phyloP scores from a whole-genome alignment of 2,888 invertebrate species.

The Dynastes grantii region DNA sequence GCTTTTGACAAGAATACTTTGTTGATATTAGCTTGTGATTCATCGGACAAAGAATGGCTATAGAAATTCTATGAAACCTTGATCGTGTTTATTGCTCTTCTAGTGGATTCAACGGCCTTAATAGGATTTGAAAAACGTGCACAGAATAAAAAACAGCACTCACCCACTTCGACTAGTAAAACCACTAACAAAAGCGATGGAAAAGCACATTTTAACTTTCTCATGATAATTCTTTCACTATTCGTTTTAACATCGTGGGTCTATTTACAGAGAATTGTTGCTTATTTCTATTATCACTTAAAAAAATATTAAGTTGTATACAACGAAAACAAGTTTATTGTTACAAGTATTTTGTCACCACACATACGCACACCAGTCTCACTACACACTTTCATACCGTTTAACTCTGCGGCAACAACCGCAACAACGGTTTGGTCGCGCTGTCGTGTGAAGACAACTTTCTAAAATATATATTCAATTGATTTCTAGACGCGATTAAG shows the following conservation, averaged over 20 bases:
- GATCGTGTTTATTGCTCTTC: too few relatives aligned
- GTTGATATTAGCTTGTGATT: too few relatives aligned
- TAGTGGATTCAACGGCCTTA: neutral
- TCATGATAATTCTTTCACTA: slow-evolving; percentile 31
- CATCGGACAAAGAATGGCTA: too few relatives aligned
- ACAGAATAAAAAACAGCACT: neutral
- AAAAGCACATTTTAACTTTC: neutral
- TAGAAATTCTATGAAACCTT: too few relatives aligned
- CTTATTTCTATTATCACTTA: neutral
- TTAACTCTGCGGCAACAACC: neutral
- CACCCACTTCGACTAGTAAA: slow-evolving; percentile 14
- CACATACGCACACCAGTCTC: neutral
- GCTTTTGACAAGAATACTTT: too few relatives aligned
- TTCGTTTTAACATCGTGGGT: slow-evolving; percentile 1
- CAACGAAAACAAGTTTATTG: neutral
- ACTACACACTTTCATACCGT: neutral
- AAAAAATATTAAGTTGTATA: neutral
- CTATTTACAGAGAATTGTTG: neutral
- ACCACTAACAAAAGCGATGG: slow-evolving; percentile 8
- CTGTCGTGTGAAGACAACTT: slow-evolving; percentile 31
- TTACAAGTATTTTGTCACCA: slow-evolving; percentile 5
- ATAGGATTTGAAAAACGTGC: neutral
- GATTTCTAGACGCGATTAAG: slow-evolving; percentile 5
- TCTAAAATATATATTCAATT: slow-evolving; percentile 29
- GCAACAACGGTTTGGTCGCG: neutral